phyloP scores from a whole-genome alignment of 2,797 vertebrate species.

The Acanthopagrus latus region DNA sequence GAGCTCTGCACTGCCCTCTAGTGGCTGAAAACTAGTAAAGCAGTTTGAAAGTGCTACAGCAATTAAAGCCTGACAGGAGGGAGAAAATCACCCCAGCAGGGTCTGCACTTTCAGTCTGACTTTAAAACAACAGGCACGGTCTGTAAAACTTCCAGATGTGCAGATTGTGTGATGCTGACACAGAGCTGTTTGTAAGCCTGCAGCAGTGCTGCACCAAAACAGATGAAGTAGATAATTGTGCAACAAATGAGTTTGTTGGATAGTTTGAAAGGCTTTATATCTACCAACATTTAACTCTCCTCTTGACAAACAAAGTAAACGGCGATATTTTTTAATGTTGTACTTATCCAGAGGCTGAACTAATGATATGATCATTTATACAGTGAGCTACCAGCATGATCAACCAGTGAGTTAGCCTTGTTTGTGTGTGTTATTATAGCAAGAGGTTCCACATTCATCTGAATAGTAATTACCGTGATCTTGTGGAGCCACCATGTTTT shows the following conservation, averaged over 20 bases:
- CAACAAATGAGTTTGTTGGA: background rate
- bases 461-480: background rate
- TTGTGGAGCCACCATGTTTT: conserved; percentile 1
- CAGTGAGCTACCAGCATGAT: background rate
- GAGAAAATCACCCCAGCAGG: background rate
- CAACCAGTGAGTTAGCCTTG: background rate
- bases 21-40: conserved; percentile 70
- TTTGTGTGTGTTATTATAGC: background rate
- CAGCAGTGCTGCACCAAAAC: background rate
- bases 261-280: background rate
- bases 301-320: background rate
- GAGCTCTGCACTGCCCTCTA: conserved; percentile 84
- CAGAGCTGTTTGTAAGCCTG: background rate
- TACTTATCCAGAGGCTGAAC: background rate
- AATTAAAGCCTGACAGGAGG: conserved; percentile 3
- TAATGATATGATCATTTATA: background rate
- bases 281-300: background rate
- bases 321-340: background rate
- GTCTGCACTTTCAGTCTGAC: background rate
- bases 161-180: background rate
- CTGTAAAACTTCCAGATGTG: background rate
- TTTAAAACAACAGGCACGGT: background rate
- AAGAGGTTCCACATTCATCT: background rate
- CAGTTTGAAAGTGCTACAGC: conserved; percentile 45
- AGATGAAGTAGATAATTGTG: background rate